These are phyloP conservation scores for Alouatta caraya DNA, from an alignment of 2,797 vertebrate species.

Conservation along the genomic window DNA sequence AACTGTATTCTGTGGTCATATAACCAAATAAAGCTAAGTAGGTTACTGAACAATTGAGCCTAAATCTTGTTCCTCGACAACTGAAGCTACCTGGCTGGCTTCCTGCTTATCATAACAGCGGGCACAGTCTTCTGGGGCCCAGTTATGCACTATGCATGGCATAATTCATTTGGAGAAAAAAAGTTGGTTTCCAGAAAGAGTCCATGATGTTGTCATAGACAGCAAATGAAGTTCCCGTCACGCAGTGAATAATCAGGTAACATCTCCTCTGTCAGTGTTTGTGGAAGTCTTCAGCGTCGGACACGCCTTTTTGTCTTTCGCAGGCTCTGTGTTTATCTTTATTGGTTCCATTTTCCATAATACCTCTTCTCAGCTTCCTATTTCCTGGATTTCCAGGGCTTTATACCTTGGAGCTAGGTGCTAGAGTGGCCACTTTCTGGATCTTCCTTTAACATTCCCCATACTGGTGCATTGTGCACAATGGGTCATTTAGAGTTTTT, in stretches of 20 bases:
- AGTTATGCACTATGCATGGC: no score
- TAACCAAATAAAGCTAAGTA: background rate
- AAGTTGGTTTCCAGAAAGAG: background rate
- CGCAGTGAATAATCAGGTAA: background rate
- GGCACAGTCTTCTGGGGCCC: background rate
- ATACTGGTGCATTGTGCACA: fast-evolving
- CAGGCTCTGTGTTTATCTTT: background rate
- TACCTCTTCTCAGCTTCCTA: background rate
- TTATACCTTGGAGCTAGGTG: background rate
- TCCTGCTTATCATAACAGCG: background rate
- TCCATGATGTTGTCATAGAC: background rate
- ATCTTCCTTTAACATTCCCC: fast-evolving
- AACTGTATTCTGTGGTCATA: background rate
- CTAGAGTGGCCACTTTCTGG: no score
- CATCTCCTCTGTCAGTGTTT: background rate
- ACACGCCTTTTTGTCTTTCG: background rate
- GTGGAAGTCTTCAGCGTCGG: background rate
- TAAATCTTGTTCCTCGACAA: background rate
- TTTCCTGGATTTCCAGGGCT: background rate
- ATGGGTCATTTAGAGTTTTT: background rate
- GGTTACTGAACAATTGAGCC: background rate
- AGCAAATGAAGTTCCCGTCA: no score
- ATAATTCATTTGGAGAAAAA: background rate
- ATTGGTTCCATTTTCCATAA: background rate
- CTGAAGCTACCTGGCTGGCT: background rate